Evolutionary conservation across 2,888 invertebrate species (phyloP), one percentile per base, ranked within the genome.

Genomic region (Laothoe populi): DNA sequence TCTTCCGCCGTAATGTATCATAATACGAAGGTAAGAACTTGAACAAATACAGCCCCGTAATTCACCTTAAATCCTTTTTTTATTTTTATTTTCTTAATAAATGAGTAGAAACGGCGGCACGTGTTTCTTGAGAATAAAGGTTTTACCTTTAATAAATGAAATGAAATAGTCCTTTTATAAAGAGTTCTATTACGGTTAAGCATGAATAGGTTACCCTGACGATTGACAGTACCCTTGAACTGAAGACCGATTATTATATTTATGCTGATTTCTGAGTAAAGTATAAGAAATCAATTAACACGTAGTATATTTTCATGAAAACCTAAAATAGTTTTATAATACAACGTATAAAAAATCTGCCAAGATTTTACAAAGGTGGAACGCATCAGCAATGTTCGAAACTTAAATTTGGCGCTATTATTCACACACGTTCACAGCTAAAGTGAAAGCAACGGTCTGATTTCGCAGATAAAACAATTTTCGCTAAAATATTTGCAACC

Each of bases 401-500:
- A 48, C 24, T 48, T 48, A 48, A 48, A 49, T 49, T 31, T 2
- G 26, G 49, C 49, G 26, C 49, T 31, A 49, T 49, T 49, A 49
- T 26, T 26, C 49, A 16, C 49, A 49, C 49, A 16, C 49, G 49
- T 31, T 49, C 49, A 26, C 26, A 7, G n/a, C 2, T 16, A 24
- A 24, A 48, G 61, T 60, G 38, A 60, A 65, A 63, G 64, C 66
- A 66, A 40, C 19, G 45, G 48, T 66, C 45, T 67, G 46, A 67
- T 65, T 72, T 70, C 65, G 64, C 40, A 31, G 48, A 61, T 64
- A 48, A 64, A 62, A 49, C 59, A 64, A 63, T 67, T 64, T 64
- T n/a, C 23, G 61, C 57, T 62, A 53, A 69, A 70, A 62, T 67
- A 64, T 66, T 67, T 66, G 57, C 58, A 66, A 64, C 63, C 62